Percentiles rank a stretch among this genome's conserved stretches.
These are phyloP conservation scores for Drosophila nasuta DNA, from an alignment of 1,140 invertebrate species.

Conservation along the genomic window DNA sequence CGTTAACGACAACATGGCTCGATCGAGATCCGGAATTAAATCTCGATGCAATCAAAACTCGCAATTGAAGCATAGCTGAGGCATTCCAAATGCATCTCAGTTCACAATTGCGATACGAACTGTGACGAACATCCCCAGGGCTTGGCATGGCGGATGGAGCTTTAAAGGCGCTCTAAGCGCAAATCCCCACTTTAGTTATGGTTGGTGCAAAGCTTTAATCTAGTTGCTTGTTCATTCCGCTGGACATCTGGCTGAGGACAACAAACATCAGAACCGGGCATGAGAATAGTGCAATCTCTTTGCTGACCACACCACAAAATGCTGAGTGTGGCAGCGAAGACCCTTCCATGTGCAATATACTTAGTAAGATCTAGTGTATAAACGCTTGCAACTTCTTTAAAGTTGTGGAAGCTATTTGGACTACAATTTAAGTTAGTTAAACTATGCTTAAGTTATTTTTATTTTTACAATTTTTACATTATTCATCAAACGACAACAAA, in stretches of 20 bases:
- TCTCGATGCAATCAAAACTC: neutral
- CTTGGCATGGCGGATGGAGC: constrained; percentile 41
- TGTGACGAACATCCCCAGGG: constrained; percentile 12
- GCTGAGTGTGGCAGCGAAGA: constrained; percentile 30
- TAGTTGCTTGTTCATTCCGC: constrained; percentile 5
- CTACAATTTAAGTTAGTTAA: neutral
- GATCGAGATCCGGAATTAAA: neutral
- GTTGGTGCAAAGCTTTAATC: constrained; percentile 72
- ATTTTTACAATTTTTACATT: neutral
- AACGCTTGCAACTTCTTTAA: constrained; percentile 24
- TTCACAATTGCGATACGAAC: neutral
- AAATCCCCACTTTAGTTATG: constrained; percentile 29
- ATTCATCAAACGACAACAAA: constrained; percentile 43
- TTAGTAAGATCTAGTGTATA: constrained; percentile 7
- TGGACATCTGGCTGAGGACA: constrained; percentile 17
- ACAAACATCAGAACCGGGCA: constrained; percentile 57
- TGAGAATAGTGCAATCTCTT: constrained; percentile 68
- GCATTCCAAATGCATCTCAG: constrained; percentile 7
- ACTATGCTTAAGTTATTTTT: neutral
- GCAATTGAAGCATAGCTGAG: constrained; percentile 1
- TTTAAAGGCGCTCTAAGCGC: constrained; percentile 75
- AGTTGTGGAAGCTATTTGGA: constrained; percentile 23
- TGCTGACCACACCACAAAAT: constrained; percentile 15
- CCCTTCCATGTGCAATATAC: constrained; percentile 55
- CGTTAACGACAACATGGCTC: constrained; percentile 57